These are phyloP conservation scores for Epizoanthus ramosus DNA, from an alignment of 92 coral and sea anemone species.

Conservation along the genomic window DNA sequence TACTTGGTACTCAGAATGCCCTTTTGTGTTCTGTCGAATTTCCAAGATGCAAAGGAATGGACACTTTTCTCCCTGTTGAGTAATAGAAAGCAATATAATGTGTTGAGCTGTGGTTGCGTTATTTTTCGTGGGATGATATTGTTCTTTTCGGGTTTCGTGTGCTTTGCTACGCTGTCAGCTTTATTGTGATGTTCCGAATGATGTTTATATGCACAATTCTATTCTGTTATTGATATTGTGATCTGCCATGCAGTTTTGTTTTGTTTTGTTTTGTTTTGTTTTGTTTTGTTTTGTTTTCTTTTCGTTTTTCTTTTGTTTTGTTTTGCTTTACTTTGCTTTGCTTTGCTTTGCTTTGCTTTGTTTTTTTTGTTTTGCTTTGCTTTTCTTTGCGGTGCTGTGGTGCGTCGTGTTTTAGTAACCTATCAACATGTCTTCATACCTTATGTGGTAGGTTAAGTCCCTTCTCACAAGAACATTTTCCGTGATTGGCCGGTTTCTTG, in stretches of 20 bases:
- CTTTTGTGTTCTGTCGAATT: slow-evolving; percentile 2
- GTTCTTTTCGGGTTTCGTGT: too few species aligned
- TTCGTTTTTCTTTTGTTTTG: too few species aligned
- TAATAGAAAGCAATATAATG: background rate
- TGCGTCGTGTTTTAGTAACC: background rate
- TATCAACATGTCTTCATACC: background rate
- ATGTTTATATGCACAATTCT: too few species aligned
- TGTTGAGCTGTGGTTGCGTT: background rate
- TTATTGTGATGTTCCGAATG: too few species aligned
- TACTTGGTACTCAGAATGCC: background rate
- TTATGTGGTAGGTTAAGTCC: slow-evolving; percentile 20
- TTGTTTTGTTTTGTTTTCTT: too few species aligned
- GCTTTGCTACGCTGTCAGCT: too few species aligned
- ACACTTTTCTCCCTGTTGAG: slow-evolving; percentile 13
- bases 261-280: too few species aligned
- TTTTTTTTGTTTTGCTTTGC: background rate
- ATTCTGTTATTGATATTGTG: too few species aligned
- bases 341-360: too few species aligned
- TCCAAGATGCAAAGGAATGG: slow-evolving; percentile 29
- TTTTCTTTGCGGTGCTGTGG: background rate
- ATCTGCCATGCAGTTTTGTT: too few species aligned
- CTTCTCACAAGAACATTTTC: background rate
- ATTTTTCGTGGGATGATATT: background rate
- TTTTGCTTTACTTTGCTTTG: too few species aligned
- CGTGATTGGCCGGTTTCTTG: background rate